Base-by-base conservation (phyloP, 1,140 invertebrate genomes). In the Leptonema lineaticorne region DNA sequence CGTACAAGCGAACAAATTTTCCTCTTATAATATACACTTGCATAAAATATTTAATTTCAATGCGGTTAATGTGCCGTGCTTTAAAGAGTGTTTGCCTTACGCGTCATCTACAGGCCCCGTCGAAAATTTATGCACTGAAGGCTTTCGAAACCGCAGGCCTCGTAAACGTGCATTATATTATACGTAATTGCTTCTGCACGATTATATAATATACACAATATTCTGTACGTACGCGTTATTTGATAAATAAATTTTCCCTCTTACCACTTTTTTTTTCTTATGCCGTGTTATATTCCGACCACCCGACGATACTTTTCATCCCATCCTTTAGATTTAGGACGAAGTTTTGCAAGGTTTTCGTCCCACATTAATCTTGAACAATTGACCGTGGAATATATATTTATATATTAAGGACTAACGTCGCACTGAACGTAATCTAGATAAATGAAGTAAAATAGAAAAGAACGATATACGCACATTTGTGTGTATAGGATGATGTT, bases 101-200 rank as follows among this genome's bases (percentile, higher is more conserved):
- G 28, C 18, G 57, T 59, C 57, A 59, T 59, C 57, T 33, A 59
- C 57, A 59, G 57, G 28, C 57, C 48, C 28, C 18, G 24, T 14
- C 24, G 57, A 59, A 59, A 59, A 59, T 59, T 59, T 59, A 59
- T 59, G 57, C 57, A 59, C n/a, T 14, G 30, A 7, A 53, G 57
- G 28, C 57, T 59, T 59, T 59, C 30, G 30, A 59, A 30, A 59
- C 28, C 57, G 57, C 30, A 59, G 18, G n/a, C 30, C 57, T 16
- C 53, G 48, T 16, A 41, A 33, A 41, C 46, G n/a, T 22, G 46
- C 50, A 53, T 53, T 14, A 53, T 53, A 53, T 53, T 53, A 53
- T 26, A 53, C 50, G 24, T 22, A 53, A 53, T 53, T 53, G 37
- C 37, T 41, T 16, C 37, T 9, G 16, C 37, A 41, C 37, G 16